Evolutionary conservation across 2,113 vertebrate genomes (phyloP).

Genomic region (Nothocercus julius): DNA sequence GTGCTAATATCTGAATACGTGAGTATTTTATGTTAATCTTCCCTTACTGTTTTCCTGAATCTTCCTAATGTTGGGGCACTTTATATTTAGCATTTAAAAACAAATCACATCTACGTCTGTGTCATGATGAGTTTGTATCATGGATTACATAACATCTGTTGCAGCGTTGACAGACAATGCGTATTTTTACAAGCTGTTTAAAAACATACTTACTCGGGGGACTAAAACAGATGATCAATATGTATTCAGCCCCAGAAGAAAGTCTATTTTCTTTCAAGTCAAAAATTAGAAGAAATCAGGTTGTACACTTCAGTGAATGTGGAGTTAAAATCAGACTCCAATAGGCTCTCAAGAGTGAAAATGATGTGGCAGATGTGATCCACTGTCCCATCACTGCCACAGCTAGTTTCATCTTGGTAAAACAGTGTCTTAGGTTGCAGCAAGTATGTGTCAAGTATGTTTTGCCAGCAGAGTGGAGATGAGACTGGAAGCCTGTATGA

Average conservation of each 20-base stretch:
- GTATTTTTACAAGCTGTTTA: slow-evolving; percentile 60
- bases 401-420: not conserved
- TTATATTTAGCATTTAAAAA: slow-evolving; percentile 36
- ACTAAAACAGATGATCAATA: slow-evolving; percentile 55
- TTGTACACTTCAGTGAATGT: not conserved
- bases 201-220: slow-evolving; percentile 49
- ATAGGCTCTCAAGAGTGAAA: not conserved
- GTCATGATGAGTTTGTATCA: slow-evolving; percentile 44
- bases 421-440: not conserved
- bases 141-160: slow-evolving; percentile 60
- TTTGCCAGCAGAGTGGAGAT: not conserved
- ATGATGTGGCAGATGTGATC: not conserved
- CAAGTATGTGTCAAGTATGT: not conserved
- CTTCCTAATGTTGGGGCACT: slow-evolving; percentile 3
- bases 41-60: not conserved
- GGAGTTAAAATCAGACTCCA: not conserved
- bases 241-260: slow-evolving; percentile 2
- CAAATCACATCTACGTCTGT: slow-evolving; percentile 39
- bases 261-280: slow-evolving; percentile 36
- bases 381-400: not conserved
- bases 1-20: not conserved
- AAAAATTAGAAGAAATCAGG: not conserved
- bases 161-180: slow-evolving; percentile 37
- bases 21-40: slow-evolving; percentile 3
- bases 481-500: not conserved